phyloP scores from a whole-genome alignment of 2,113 vertebrate species.

The Spizaetus ornatus region DNA sequence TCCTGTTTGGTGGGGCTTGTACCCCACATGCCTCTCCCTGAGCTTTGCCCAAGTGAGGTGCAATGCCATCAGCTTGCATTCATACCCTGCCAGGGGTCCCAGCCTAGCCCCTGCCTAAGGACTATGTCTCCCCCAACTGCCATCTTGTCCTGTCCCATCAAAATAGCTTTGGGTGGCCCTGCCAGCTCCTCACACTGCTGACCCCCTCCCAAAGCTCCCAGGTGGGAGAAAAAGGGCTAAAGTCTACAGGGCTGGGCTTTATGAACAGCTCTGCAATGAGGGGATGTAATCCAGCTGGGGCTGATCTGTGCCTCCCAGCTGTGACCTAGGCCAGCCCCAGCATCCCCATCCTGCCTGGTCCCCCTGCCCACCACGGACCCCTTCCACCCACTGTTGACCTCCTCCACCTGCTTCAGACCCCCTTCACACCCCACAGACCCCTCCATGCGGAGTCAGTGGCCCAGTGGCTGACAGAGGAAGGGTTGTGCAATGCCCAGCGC shows the following conservation, averaged over 20 bases:
- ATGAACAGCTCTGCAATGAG: rapidly evolving
- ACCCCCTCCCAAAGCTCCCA: not conserved
- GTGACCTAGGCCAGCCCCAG: not conserved
- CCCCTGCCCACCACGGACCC: rapidly evolving
- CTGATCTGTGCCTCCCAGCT: not conserved
- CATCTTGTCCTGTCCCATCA: no score
- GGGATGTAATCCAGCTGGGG: not conserved
- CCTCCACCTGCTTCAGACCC: not conserved
- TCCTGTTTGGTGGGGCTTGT: rapidly evolving
- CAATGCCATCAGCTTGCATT: no score
- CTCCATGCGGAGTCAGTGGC: rapidly evolving
- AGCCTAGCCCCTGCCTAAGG: not conserved
- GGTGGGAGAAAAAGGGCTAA: rapidly evolving
- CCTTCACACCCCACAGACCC: not conserved
- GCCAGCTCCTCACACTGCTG: not conserved
- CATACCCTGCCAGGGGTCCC: rapidly evolving
- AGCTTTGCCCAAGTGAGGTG: not conserved
- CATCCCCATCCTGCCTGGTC: not conserved
- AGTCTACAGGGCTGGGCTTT: not conserved
- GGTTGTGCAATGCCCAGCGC: not conserved
- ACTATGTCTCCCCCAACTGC: rapidly evolving
- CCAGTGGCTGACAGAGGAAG: no score
- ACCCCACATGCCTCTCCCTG: no score
- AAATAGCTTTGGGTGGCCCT: rapidly evolving
- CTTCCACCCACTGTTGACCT: no score